Conservation (phyloP, 2,113 vertebrate species). For the Ahaetulla prasina region DNA sequence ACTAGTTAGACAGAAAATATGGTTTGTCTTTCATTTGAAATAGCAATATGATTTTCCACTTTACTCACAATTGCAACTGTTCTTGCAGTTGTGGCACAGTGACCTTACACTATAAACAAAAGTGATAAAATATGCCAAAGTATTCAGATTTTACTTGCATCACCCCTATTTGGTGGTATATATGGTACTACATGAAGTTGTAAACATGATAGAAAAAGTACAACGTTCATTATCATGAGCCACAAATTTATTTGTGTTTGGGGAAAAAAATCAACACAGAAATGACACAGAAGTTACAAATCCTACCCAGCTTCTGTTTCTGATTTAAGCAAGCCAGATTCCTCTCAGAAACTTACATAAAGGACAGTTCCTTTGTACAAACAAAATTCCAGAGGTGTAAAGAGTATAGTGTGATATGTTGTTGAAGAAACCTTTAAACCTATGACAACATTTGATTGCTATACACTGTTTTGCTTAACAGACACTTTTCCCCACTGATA, state of each 20-base stretch:
- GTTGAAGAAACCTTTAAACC: neutral
- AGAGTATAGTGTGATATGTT: neutral
- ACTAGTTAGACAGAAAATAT: neutral
- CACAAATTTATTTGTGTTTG: neutral
- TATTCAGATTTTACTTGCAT: neutral
- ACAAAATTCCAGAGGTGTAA: neutral
- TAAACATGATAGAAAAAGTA: neutral
- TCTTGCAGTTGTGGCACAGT: neutral
- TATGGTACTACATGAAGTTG: neutral
- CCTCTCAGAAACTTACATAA: neutral
- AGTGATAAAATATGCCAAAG: neutral
- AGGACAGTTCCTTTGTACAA: neutral
- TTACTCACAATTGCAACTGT: neutral
- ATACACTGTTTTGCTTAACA: neutral
- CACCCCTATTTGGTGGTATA: neutral
- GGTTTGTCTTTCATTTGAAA: neutral
- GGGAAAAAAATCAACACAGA: neutral
- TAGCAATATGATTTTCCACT: neutral
- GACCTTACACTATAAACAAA: neutral
- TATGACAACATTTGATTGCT: neutral
- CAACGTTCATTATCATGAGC: neutral
- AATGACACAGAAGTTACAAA: neutral
- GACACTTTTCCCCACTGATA: neutral
- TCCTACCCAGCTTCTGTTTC: neutral
- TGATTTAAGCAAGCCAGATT: neutral